Evolutionary conservation across 2,888 invertebrate species (phyloP).

Genomic region (Himalopsyche japonica): DNA sequence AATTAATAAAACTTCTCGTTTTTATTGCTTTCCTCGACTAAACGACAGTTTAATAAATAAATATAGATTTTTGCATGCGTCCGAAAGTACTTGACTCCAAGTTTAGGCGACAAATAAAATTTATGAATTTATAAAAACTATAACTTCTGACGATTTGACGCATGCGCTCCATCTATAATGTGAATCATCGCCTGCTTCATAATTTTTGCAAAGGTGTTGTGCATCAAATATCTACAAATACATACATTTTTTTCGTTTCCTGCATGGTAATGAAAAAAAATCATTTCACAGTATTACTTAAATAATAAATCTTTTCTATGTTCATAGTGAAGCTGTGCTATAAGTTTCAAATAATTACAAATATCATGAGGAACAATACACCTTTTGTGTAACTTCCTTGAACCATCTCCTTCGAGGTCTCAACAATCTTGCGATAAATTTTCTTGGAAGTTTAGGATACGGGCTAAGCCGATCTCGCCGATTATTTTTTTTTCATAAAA

Average conservation of each 20-base stretch:
- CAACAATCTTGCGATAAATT: constrained; percentile 17
- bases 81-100: not conserved
- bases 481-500: not conserved
- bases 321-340: not conserved
- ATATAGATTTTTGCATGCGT: not conserved
- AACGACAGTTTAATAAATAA: not conserved
- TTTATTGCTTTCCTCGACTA: not conserved
- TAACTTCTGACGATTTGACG: constrained; percentile 22
- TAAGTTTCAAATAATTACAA: not conserved
- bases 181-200: constrained; percentile 34
- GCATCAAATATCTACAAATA: not conserved
- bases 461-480: constrained; percentile 3
- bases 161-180: constrained; percentile 30
- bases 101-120: not conserved
- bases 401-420: not conserved
- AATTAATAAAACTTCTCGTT: not conserved
- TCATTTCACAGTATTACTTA: not conserved
- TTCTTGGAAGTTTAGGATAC: constrained; percentile 24
- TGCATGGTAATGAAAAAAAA: not conserved
- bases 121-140: not conserved
- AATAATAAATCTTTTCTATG: not conserved
- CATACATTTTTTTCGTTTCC: not conserved
- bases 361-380: not conserved
- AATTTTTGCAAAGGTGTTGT: constrained; percentile 11
- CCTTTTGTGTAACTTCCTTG: not conserved